A percentile compares a stretch with the other conserved stretches of the same genome.
phyloP scores from a whole-genome alignment of 2,797 vertebrate species.

The Syndactyla subalaris region DNA sequence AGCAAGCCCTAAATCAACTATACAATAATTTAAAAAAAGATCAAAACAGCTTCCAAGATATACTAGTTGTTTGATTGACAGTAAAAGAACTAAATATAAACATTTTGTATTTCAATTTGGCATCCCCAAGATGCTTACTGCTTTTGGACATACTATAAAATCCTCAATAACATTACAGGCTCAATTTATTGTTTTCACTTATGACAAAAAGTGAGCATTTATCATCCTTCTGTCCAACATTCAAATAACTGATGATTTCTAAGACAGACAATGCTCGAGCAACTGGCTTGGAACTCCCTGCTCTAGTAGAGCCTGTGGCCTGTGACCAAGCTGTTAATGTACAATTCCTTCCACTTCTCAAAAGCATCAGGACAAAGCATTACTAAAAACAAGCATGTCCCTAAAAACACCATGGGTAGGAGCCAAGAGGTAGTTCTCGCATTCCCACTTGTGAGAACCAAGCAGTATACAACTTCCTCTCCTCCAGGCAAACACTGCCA shows the following conservation, averaged over 20 bases:
- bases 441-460: background rate
- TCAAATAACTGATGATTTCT: background rate
- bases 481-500: background rate
- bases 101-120: background rate
- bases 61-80: background rate
- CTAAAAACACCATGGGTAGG: background rate
- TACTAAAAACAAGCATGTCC: background rate
- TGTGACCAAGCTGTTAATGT: background rate
- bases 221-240: background rate
- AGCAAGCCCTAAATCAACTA: background rate
- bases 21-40: background rate
- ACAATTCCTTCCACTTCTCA: background rate
- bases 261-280: background rate
- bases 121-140: background rate
- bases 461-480: background rate
- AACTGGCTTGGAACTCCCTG: background rate
- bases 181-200: background rate
- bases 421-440: background rate
- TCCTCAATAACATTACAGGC: background rate
- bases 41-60: background rate
- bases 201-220: background rate
- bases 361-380: background rate
- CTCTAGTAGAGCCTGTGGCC: background rate
- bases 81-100: background rate
- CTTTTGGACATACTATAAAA: background rate